Evolutionary conservation across 1,140 invertebrate genomes (phyloP), one percentile per base, ranked within the genome.

Genomic region (Chelonus insularis): DNA sequence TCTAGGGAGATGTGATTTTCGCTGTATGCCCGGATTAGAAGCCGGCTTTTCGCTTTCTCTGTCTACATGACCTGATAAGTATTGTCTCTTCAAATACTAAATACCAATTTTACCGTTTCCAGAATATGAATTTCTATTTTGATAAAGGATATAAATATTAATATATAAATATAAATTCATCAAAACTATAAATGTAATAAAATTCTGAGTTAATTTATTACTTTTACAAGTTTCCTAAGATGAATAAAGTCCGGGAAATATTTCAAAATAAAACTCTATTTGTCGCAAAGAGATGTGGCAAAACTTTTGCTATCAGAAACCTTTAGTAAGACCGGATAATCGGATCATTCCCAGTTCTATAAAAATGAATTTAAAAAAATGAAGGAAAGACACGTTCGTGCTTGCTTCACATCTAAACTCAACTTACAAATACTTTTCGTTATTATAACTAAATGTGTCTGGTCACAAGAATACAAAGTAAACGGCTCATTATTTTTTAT

Each of bases 1-100:
- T 67, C 64, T 72, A 45, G 60, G 50, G 67, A 63, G 65, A 75
- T 74, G 68, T 75, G 72, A 75, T 75, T 74, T 73, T 75, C 71
- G 71, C 73, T 73, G 68, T 74, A 75, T 75, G 63, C 65, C 71
- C 60, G 71, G 73, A 73, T 75, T 73, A 75, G 72, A 75, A 70
- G 73, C 72, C 70, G 47, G 57, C 62, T 73, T 62, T 62, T 66
- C 65, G 70, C 52, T 41, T 60, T 64, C 41, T 32, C 62, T 50
- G 36, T 63, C 60, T 62, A 32, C 45, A 21, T 54, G 45, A 56
- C 60, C 57, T 71, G 69, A 62, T 64, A 72, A 73, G 63, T 73
- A 73, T 69, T 72, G 72, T 68, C 55, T 57, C 57, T 21, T 64
- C 20, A 59, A 41, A 48, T 36, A 18, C 57, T n/a, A n/a, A n/a